Evolutionary conservation across 2,797 vertebrate genomes (phyloP).

Genomic region (Fringilla coelebs): DNA sequence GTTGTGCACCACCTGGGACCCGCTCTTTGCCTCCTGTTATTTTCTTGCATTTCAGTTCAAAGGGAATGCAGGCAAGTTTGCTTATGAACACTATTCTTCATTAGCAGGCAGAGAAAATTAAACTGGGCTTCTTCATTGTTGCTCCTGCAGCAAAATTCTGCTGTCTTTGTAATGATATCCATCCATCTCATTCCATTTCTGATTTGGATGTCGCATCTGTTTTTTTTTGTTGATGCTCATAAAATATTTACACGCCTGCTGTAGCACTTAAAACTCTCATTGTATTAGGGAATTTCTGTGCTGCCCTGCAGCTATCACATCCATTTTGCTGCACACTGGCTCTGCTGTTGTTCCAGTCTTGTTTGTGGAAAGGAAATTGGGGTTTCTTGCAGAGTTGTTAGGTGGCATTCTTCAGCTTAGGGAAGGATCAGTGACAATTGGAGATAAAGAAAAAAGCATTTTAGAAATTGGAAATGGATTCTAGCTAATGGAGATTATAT

Average conservation of each 20-base stretch:
- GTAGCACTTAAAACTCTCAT: constrained; percentile 26
- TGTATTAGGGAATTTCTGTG: constrained; percentile 48
- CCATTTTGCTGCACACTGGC: not conserved
- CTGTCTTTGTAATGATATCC: not conserved
- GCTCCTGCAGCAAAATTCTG: not conserved
- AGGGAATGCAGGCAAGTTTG: not conserved
- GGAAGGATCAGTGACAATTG: not conserved
- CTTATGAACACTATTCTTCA: not conserved
- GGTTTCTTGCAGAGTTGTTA: not conserved
- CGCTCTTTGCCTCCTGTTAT: not conserved
- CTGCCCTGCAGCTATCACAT: constrained; percentile 35
- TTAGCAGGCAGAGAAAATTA: constrained; percentile 13
- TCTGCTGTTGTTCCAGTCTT: not conserved
- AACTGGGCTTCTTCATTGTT: not conserved
- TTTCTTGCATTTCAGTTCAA: not conserved
- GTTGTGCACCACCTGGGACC: not conserved
- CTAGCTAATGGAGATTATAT: not conserved
- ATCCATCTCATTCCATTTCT: not conserved
- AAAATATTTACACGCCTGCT: constrained; percentile 59
- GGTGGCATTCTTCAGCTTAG: not conserved
- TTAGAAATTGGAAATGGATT: not conserved
- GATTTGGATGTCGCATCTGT: constrained; percentile 31
- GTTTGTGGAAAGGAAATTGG: not conserved
- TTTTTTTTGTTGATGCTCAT: constrained; percentile 7
- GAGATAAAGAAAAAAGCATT: not conserved